phyloP scores from a whole-genome alignment of 1,140 invertebrate genomes.

The Scaptomyza montana region DNA sequence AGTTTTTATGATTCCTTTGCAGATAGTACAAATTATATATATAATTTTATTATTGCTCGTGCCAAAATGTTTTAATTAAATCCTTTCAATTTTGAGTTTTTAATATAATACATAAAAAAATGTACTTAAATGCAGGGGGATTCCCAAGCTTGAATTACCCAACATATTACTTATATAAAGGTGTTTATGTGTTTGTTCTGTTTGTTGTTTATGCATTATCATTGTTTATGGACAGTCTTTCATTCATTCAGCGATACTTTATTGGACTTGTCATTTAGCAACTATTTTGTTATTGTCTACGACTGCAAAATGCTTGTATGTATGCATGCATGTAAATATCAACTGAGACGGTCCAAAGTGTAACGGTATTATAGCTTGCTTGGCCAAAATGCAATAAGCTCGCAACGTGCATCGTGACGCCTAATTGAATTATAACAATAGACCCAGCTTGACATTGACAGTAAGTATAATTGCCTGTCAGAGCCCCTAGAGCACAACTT shows the following conservation, averaged over 20 bases:
- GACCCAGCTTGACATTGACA: background rate
- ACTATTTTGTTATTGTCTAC: constrained; percentile 59
- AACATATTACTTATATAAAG: constrained; percentile 21
- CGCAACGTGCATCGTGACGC: background rate
- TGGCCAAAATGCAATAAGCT: constrained; percentile 4
- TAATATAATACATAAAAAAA: no score
- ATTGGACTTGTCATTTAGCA: constrained; percentile 58
- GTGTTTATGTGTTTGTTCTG: background rate
- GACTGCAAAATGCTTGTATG: background rate
- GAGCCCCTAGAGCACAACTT: no score
- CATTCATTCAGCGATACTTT: constrained; percentile 66
- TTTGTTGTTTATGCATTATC: constrained; percentile 20
- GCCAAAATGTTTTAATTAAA: no score
- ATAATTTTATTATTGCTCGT: no score
- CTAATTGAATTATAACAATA: constrained; percentile 5
- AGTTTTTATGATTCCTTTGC: background rate
- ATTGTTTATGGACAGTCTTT: constrained; percentile 35
- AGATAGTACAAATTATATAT: no score
- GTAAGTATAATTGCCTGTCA: constrained; percentile 12
- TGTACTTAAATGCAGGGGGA: no score
- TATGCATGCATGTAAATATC: no score
- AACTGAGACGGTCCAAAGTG: constrained; percentile 15
- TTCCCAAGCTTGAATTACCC: no score
- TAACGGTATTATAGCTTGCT: background rate
- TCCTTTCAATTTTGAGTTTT: no score